A percentile compares a stretch with the other conserved stretches of the same genome.
These are phyloP conservation scores for Xiphophorus birchmanni DNA, from an alignment of 2,797 vertebrate species.

Conservation along the genomic window DNA sequence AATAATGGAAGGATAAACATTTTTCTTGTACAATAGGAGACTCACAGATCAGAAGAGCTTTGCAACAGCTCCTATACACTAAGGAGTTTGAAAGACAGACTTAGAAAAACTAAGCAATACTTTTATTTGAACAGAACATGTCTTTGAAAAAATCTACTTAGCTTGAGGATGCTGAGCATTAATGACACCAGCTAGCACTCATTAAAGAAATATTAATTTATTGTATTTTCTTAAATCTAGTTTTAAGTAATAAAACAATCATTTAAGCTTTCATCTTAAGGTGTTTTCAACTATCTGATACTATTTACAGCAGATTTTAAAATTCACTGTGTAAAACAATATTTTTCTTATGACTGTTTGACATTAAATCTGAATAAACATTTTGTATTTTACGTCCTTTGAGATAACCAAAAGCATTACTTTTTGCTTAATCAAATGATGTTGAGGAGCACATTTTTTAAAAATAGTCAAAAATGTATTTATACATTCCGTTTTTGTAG, in stretches of 20 bases:
- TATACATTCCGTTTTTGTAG: background rate
- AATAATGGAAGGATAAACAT: slow-evolving; percentile 17
- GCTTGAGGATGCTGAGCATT: background rate
- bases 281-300: background rate
- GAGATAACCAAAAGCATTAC: background rate
- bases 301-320: background rate
- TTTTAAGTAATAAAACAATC: background rate
- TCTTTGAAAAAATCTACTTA: background rate
- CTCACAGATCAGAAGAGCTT: slow-evolving; percentile 4
- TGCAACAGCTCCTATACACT: slow-evolving; percentile 20
- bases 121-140: background rate
- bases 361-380: background rate
- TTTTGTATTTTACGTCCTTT: background rate
- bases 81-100: slow-evolving; percentile 12
- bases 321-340: background rate
- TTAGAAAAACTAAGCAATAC: background rate
- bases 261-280: background rate
- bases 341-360: background rate
- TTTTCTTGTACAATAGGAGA: slow-evolving; percentile 9
- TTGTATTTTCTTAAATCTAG: background rate
- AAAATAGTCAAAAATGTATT: background rate
- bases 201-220: no score
- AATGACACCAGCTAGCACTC: background rate
- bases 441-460: background rate
- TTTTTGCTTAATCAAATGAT: background rate